Evolutionary conservation across 2,888 invertebrate species (phyloP), one percentile per base, ranked within the genome.

Genomic region (Eilema caniola): DNA sequence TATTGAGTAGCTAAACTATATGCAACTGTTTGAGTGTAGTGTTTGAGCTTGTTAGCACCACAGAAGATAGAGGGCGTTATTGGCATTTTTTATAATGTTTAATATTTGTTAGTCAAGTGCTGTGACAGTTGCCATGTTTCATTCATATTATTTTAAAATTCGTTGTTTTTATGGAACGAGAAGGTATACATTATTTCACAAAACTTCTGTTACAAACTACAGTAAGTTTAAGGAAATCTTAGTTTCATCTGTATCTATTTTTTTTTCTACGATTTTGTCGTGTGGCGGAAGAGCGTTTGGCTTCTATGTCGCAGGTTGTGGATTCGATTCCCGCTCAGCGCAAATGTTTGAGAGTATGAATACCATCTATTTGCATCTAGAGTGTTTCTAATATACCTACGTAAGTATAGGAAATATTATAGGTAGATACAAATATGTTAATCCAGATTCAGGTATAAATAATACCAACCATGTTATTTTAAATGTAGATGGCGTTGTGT

Each of bases 21-120:
- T 10, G 7, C 14, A 25, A 41, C 59, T 5, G 28, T 31, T 53
- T 10, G 0, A n/a, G 5, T 8, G 3, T 47, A 11, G 10, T 10
- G 60, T n/a, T 8, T 1, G 0, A 25, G 31, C 59, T 62, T 14
- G 25, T 61, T 70, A 70, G 69, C 78, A 56, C 23, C 1, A 12
- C 4, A 10, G 8, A 0, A 11, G 25, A 62, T 47, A 81, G 82
- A 71, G 79, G 75, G 75, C 79, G 80, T 20, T 16, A n/a, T 24
- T 11, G 20, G 1, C 1, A 5, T 7, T 20, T 47, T 20, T 47
- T 47, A 20, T 41, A 16, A 41, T 20, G 0, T 16, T 41, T 3
- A 4, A 41, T n/a, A n/a, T n/a, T 41, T 41, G 10, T 16, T 16
- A 41, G 5, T 14, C 16, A 20, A 1, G 47, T 20, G 20, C 47